Evolutionary conservation across 2,797 vertebrate species (phyloP).

Genomic region (Tokudaia tokunoshimensis): DNA sequence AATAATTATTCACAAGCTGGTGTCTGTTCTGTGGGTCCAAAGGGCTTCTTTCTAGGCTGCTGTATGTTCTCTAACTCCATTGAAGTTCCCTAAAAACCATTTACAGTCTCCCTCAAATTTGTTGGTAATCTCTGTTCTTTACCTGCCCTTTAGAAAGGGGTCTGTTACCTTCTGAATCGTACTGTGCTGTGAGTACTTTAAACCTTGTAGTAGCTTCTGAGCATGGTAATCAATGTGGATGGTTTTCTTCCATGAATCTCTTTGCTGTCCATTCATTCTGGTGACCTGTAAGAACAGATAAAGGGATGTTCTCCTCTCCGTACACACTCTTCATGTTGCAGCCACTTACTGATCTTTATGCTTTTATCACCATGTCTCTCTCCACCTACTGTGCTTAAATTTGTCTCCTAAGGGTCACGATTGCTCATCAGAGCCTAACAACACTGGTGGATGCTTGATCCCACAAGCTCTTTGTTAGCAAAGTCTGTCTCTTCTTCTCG

Average conservation of each 20-base stretch:
- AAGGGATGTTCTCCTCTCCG: neutral
- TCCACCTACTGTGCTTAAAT: neutral
- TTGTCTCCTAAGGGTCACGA: slow-evolving; percentile 18
- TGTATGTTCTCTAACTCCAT: neutral
- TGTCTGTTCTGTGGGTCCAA: neutral
- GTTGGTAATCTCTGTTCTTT: neutral
- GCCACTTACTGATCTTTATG: slow-evolving; percentile 7
- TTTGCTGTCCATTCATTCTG: neutral
- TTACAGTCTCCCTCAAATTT: neutral
- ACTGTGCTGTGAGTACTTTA: neutral
- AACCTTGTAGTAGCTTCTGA: neutral
- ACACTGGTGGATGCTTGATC: neutral
- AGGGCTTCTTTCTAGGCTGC: neutral
- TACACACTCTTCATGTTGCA: neutral
- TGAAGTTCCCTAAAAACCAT: neutral
- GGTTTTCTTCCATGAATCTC: neutral
- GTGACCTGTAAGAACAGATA: neutral
- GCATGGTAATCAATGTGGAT: neutral
- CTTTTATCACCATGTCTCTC: neutral
- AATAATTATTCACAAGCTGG: neutral
- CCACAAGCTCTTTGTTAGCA: neutral
- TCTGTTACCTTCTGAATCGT: neutral
- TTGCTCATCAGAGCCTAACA: neutral
- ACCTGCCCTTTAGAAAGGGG: neutral
- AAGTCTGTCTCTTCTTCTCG: neutral